Evolutionary conservation across 2,888 invertebrate species (phyloP).

Genomic region (Parapristionchus giblindavisi): DNA sequence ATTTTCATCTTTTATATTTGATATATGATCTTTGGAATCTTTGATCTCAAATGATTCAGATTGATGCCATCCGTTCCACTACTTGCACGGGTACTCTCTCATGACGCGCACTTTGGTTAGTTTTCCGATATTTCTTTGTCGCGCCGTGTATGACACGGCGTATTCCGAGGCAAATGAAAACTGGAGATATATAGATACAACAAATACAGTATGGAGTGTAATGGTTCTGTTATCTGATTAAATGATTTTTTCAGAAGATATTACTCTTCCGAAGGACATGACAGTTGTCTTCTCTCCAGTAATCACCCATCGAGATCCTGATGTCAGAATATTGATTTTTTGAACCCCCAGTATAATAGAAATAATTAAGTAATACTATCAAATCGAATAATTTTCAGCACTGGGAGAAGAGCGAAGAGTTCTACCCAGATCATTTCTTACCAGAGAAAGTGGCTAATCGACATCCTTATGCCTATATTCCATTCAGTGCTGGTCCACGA

Average conservation of each 20-base stretch:
- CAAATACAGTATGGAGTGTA: neutral
- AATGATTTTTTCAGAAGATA: conserved; percentile 45
- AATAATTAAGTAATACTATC: neutral
- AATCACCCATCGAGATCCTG: conserved; percentile 50
- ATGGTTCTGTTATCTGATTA: too few relatives aligned
- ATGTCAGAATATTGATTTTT: conserved; percentile 3
- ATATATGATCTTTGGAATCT: too few relatives aligned
- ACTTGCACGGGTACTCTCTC: conserved; percentile 45
- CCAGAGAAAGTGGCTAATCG: conserved; percentile 68
- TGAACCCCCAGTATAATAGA: neutral
- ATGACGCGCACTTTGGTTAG: conserved; percentile 51
- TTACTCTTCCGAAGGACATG: conserved; percentile 47
- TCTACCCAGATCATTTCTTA: conserved; percentile 70
- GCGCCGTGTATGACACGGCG: too few relatives aligned
- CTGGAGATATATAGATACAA: neutral
- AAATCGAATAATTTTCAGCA: conserved; percentile 40
- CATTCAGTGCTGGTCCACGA: conserved; percentile 73
- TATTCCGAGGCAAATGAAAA: too few relatives aligned
- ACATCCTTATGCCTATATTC: conserved; percentile 72
- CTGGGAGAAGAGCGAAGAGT: conserved; percentile 69
- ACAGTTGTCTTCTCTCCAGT: conserved; percentile 49
- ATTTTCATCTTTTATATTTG: too few relatives aligned
- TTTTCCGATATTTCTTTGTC: neutral
- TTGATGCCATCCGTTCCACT: conserved; percentile 53
- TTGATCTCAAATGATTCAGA: neutral